Conservation (phyloP, 92 coral and sea anemone species). For the Palythoa grandis region DNA sequence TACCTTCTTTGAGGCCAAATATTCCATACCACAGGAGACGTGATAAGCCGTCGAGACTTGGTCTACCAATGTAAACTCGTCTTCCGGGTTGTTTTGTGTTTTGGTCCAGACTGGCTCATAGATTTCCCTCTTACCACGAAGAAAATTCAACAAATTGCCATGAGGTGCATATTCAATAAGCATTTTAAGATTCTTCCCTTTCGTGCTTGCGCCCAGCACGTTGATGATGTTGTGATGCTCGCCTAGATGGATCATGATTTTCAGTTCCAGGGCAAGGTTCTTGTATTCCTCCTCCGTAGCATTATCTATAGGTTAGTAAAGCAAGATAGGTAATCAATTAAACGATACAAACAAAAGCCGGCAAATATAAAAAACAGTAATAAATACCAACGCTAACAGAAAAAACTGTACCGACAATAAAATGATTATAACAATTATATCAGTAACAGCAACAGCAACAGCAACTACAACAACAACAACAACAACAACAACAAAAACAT, state of each 20-base stretch:
- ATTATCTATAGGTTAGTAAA: conserved; percentile 27
- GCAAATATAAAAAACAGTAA: too few species aligned
- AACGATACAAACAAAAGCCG: too few species aligned
- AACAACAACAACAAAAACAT: too few species aligned
- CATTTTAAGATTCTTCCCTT: conserved; percentile 50
- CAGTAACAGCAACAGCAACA: too few species aligned
- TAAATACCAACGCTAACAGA: too few species aligned
- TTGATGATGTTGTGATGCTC: conserved; percentile 63
- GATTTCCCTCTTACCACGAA: conserved; percentile 51
- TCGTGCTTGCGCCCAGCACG: conserved; percentile 56
- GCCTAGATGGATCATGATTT: conserved; percentile 59
- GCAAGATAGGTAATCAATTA: too few species aligned
- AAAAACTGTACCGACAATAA: too few species aligned
- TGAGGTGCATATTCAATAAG: conserved; percentile 53
- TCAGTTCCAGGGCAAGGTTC: conserved; percentile 61
- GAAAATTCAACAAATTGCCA: conserved; percentile 44
- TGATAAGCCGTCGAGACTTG: conserved; percentile 49
- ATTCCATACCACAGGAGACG: conserved; percentile 56
- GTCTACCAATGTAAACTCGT: conserved; percentile 47
- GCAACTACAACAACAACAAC: too few species aligned
- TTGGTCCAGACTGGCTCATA: conserved; percentile 46
- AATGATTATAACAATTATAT: too few species aligned
- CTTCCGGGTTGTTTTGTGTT: conserved; percentile 43
- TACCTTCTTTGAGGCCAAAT: conserved; percentile 62
- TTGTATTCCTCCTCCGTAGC: conserved; percentile 44